Evolutionary conservation across 2,888 invertebrate species (phyloP).

Genomic region (Drosophila bunnanda): DNA sequence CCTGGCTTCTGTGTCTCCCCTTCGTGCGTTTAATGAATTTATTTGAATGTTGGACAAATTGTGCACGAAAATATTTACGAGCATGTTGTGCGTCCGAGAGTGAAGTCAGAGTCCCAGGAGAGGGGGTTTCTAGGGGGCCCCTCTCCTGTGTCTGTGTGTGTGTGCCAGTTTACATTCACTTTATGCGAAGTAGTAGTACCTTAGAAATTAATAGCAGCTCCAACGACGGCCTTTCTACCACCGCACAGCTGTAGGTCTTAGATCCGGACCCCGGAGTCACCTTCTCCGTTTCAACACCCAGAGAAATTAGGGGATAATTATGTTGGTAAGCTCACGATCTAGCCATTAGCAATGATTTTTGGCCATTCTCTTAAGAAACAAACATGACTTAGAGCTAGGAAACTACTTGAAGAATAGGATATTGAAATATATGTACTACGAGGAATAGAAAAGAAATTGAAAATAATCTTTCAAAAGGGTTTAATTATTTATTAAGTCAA

Average conservation of each 20-base stretch:
- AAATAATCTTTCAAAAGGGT: background rate
- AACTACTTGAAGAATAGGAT: too few species aligned
- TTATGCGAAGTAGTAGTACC: slow-evolving; percentile 69
- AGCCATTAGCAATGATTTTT: slow-evolving; percentile 19
- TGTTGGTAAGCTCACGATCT: slow-evolving; percentile 22
- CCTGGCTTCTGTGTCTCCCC: slow-evolving; percentile 37
- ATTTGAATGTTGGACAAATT: slow-evolving; percentile 81
- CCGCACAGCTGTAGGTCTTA: slow-evolving; percentile 46
- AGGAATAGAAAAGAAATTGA: too few species aligned
- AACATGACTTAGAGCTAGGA: background rate
- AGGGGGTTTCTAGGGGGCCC: slow-evolving; percentile 11
- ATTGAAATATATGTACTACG: too few species aligned
- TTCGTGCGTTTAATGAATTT: slow-evolving; percentile 75
- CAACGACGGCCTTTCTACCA: slow-evolving; percentile 49
- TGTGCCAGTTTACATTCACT: slow-evolving; percentile 79
- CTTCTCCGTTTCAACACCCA: slow-evolving; percentile 45
- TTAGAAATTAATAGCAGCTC: slow-evolving; percentile 75
- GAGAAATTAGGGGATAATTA: slow-evolving; percentile 39
- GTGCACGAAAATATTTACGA: slow-evolving; percentile 80
- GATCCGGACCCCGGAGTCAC: slow-evolving; percentile 44
- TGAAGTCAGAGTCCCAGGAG: background rate
- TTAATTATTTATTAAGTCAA: background rate
- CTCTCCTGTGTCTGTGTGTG: slow-evolving; percentile 41
- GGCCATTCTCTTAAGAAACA: background rate
- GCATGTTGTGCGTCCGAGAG: slow-evolving; percentile 49